Base-by-base conservation (phyloP, 2,888 invertebrate genomes). In the Colletes collaris region DNA sequence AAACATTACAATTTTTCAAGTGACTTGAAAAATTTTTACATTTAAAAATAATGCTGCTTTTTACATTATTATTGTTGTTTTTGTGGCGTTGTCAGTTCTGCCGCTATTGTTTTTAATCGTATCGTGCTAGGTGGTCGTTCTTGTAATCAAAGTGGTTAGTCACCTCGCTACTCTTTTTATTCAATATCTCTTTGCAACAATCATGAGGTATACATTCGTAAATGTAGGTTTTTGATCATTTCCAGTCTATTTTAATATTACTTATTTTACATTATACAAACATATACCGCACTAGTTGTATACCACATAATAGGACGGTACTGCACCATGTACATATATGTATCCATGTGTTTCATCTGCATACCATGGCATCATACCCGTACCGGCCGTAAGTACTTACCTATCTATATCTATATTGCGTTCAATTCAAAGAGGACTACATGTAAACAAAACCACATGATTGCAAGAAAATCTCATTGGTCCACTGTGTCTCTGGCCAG, bases 71-170 rank as follows among this genome's bases (percentile, higher is more conserved):
- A 64, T 63, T 67, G 37, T 77, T 77, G 44, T 62, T 65, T 52
- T 53, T 19, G 44, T 44, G 27, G 44, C 60, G 19, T 53, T 76
- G 16, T 68, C 60, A 76, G n/a, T 64, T 78, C 44, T 65, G 49
- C 44, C 64, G 67, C 72, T 78, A 44, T 60, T 65, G 60, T 63
- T 77, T 66, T 68, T 65, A 78, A 68, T 79, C 60, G 59, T 69
- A 11, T 59, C n/a, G 35, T 64, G 49, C 50, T 59, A 59, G 49
- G 67, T 71, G 60, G 66, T 78, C 50, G 66, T 78, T 58, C n/a
- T 59, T 65, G 27, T 16, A 66, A 65, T 59, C 44, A 64, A 62
- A 59, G 53, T 65, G 65, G 55, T 77, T 56, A 53, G 53, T 62
- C 64, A 70, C 60, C 8, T 56, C 27, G 53, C 27, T 53, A 68